Evolutionary conservation across 2,888 invertebrate species (phyloP).

Genomic region (Colletes collaris): DNA sequence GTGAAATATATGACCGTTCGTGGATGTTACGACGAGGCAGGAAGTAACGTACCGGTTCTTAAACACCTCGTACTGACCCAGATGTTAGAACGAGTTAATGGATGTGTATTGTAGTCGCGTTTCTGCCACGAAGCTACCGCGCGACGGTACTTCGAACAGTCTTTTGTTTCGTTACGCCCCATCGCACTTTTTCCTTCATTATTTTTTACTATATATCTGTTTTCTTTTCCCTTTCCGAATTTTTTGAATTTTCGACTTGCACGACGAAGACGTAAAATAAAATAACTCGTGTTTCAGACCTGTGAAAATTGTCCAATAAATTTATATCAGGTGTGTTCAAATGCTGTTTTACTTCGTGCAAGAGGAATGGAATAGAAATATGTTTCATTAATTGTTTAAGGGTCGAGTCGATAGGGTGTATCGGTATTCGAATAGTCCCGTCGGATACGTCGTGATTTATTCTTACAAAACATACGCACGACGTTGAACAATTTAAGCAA

Average conservation of each 20-base stretch:
- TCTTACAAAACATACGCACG: constrained; percentile 22
- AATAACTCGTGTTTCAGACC: too few relatives aligned
- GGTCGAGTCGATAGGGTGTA: neutral
- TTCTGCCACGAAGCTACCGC: neutral
- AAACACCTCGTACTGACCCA: constrained; percentile 73
- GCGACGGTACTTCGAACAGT: neutral
- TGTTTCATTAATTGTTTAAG: too few relatives aligned
- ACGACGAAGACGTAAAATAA: too few relatives aligned
- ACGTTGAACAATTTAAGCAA: constrained; percentile 44
- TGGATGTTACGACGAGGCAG: constrained; percentile 40
- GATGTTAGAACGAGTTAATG: constrained; percentile 69
- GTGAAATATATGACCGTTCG: constrained; percentile 10
- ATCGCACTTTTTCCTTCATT: too few relatives aligned
- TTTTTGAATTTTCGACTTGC: too few relatives aligned
- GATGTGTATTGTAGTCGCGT: constrained; percentile 47
- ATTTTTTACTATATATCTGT: too few relatives aligned
- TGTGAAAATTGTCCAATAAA: too few relatives aligned
- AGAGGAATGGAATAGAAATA: too few relatives aligned
- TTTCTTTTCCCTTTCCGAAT: too few relatives aligned
- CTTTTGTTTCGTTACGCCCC: too few relatives aligned
- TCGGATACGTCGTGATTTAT: neutral
- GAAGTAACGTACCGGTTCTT: constrained; percentile 62
- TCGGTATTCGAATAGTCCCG: neutral
- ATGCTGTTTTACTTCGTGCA: too few relatives aligned
- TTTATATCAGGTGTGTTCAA: too few relatives aligned